These are phyloP conservation scores for Acleris literana DNA, from an alignment of 2,888 invertebrate species.

Conservation along the genomic window DNA sequence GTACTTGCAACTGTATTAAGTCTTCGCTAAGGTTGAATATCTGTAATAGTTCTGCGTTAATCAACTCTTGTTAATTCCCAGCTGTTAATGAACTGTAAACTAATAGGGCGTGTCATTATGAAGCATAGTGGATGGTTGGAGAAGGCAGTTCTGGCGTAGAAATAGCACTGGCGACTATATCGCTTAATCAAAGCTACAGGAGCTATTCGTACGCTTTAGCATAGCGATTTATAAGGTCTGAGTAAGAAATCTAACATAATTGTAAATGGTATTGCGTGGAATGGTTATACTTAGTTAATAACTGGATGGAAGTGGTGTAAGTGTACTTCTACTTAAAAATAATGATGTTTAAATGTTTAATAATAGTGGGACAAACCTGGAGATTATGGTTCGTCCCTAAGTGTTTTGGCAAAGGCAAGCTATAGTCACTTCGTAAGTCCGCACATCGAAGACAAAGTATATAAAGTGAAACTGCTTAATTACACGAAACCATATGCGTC, in stretches of 20 bases:
- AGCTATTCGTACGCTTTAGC: conserved; percentile 25
- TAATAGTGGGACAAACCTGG: too few relatives aligned
- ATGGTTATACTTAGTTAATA: too few relatives aligned
- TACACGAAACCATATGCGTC: too few relatives aligned
- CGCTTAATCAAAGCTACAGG: conserved; percentile 24
- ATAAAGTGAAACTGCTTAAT: too few relatives aligned
- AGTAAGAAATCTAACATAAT: conserved; percentile 1
- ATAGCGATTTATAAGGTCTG: conserved; percentile 17
- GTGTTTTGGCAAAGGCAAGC: too few relatives aligned
- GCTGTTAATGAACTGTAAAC: conserved; percentile 46
- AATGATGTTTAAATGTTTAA: too few relatives aligned
- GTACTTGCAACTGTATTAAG: background rate
- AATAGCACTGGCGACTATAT: conserved; percentile 4
- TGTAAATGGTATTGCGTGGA: conserved; percentile 2
- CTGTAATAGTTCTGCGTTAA: conserved; percentile 50
- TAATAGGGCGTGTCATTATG: conserved; percentile 46
- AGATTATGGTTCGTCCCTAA: too few relatives aligned
- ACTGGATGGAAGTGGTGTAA: too few relatives aligned
- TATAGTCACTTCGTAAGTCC: too few relatives aligned
- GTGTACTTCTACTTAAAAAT: too few relatives aligned
- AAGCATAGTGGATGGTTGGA: conserved; percentile 42
- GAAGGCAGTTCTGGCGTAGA: conserved; percentile 23
- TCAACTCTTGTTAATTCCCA: conserved; percentile 34
- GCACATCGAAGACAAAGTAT: too few relatives aligned
- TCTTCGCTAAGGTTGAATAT: background rate